These are phyloP conservation scores for Nymphicus hollandicus DNA, from an alignment of 2,113 vertebrate species.

Conservation along the genomic window DNA sequence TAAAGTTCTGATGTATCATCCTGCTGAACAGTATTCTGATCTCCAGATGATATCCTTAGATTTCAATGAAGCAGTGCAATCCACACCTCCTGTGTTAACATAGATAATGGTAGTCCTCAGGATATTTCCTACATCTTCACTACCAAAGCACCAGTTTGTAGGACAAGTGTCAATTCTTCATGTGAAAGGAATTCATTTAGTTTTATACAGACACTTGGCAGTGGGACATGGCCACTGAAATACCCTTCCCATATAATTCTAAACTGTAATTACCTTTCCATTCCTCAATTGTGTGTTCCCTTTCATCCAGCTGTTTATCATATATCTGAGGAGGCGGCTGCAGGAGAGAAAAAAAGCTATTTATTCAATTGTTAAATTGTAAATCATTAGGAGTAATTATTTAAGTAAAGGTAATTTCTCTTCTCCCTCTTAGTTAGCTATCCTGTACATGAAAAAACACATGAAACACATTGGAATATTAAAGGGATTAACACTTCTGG, in stretches of 20 bases:
- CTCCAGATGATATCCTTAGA: not conserved
- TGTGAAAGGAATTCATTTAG: not conserved
- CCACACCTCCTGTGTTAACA: not conserved
- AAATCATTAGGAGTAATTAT: not conserved
- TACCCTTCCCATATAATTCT: not conserved
- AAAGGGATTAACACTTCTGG: not conserved
- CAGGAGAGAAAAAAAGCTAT: slow-evolving; percentile 48
- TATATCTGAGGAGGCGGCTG: slow-evolving; percentile 98
- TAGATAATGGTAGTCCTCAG: not conserved
- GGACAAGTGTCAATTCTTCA: not conserved
- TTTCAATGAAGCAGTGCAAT: not conserved
- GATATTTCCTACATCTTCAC: not conserved
- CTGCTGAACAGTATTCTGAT: not conserved
- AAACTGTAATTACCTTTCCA: slow-evolving; percentile 89
- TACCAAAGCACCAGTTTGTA: not conserved
- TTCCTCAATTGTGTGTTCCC: slow-evolving; percentile 99
- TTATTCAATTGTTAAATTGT: not conserved
- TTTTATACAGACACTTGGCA: not conserved
- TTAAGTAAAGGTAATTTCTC: not conserved
- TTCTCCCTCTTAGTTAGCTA: not conserved
- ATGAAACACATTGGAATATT: not conserved
- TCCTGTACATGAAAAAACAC: not conserved
- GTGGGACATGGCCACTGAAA: not conserved
- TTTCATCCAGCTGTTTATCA: slow-evolving; percentile 98
- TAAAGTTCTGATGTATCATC: not conserved